Conservation (phyloP, 2,888 invertebrate species). For the Alloplasta piceator region DNA sequence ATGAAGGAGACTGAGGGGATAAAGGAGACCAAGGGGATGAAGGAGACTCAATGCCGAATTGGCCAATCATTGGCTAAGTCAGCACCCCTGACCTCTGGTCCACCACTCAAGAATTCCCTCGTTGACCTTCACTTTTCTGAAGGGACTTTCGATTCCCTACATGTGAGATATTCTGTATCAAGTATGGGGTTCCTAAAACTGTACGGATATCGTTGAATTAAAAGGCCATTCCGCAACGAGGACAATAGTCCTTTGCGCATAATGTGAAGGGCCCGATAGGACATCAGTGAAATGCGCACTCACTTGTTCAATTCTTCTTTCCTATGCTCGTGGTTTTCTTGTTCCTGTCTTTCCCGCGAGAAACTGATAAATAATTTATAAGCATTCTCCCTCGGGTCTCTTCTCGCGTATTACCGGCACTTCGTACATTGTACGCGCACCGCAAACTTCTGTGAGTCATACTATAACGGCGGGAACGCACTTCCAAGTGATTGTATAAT, state of each 20-base stretch:
- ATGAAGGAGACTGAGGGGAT: too few species aligned
- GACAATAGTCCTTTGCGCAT: constrained; percentile 58
- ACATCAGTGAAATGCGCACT: constrained; percentile 55
- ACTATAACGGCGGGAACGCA: not conserved
- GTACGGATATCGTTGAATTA: constrained; percentile 63
- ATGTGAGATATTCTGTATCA: too few species aligned
- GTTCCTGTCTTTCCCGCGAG: constrained; percentile 14
- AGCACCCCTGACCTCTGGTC: too few species aligned
- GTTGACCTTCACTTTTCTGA: too few species aligned
- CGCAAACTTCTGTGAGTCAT: constrained; percentile 11
- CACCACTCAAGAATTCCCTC: too few species aligned
- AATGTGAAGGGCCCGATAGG: constrained; percentile 26
- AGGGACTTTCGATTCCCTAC: too few species aligned
- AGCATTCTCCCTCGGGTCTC: constrained; percentile 16
- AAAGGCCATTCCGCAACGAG: constrained; percentile 51
- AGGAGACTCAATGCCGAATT: too few species aligned
- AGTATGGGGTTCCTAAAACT: constrained; percentile 9
- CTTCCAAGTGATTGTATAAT: constrained; percentile 23
- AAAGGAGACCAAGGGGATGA: too few species aligned
- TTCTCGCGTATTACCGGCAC: constrained; percentile 2
- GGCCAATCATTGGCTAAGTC: too few species aligned
- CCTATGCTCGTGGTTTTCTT: constrained; percentile 19
- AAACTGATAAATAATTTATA: constrained; percentile 56
- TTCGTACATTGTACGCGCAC: constrained; percentile 10
- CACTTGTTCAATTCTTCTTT: constrained; percentile 44